Evolutionary conservation across 2,113 vertebrate species (phyloP).

Genomic region (Silurus glanis): DNA sequence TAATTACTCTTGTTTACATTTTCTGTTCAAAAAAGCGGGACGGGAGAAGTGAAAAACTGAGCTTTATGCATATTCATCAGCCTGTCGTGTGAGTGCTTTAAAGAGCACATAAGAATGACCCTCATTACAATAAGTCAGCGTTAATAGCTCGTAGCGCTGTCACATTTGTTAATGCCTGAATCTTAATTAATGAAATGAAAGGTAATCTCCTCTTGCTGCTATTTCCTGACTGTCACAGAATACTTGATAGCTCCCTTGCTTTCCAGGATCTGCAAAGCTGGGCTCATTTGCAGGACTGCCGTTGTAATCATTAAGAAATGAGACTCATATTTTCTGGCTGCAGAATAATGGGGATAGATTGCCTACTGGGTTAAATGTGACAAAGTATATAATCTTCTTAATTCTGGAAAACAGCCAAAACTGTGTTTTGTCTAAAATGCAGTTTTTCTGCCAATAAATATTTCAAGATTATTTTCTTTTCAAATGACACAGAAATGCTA

Average conservation of each 20-base stretch:
- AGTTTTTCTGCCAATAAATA: neutral
- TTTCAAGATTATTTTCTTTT: neutral
- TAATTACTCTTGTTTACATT: slow-evolving; percentile 49
- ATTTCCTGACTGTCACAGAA: slow-evolving; percentile 1
- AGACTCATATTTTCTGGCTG: slow-evolving; percentile 17
- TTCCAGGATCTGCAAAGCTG: slow-evolving; percentile 17
- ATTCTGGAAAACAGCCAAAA: neutral
- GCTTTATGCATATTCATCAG: slow-evolving; percentile 56
- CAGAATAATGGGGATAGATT: neutral
- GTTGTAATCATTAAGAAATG: slow-evolving; percentile 7
- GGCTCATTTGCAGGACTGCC: slow-evolving; percentile 2
- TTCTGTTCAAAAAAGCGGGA: slow-evolving; percentile 19
- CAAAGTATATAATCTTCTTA: neutral
- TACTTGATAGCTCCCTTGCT: slow-evolving; percentile 23
- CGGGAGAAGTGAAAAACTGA: neutral
- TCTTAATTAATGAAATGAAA: slow-evolving; percentile 67
- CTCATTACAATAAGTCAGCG: slow-evolving; percentile 61
- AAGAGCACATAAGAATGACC: slow-evolving; percentile 50
- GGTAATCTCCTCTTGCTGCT: slow-evolving; percentile 57
- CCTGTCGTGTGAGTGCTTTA: slow-evolving; percentile 42
- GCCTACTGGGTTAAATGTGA: neutral
- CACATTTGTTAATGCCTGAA: slow-evolving; percentile 60
- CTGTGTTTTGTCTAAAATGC: neutral
- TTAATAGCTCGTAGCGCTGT: slow-evolving; percentile 66
- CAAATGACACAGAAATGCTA: neutral